Conservation (phyloP, 2,113 vertebrate species). For the Lasiurus cinereus region DNA sequence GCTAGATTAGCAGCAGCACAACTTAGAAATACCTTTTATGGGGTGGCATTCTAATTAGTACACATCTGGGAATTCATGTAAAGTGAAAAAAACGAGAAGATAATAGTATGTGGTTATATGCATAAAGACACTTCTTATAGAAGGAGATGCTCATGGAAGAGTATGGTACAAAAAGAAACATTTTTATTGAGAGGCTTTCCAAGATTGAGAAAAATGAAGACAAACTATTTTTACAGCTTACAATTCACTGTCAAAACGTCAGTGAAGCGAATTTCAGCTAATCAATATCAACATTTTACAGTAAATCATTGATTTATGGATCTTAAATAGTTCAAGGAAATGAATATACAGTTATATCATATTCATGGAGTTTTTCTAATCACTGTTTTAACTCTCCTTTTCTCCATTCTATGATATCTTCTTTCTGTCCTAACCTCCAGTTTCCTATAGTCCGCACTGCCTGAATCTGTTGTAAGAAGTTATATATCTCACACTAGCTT, state of each 20-base stretch:
- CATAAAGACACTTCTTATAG: neutral
- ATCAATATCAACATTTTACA: neutral
- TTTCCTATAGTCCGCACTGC: neutral
- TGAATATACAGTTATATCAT: neutral
- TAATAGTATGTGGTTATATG: neutral
- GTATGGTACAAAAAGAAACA: neutral
- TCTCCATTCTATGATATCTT: neutral
- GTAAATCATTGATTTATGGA: neutral
- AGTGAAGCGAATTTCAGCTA: neutral
- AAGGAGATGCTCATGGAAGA: neutral
- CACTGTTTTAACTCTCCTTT: neutral
- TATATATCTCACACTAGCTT: neutral
- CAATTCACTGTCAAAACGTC: neutral
- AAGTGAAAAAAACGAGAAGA: constrained; percentile 42
- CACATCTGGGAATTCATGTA: constrained; percentile 5
- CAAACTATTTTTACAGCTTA: constrained; percentile 23
- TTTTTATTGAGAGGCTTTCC: neutral
- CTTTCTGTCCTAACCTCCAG: neutral
- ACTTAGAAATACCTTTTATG: constrained; percentile 44
- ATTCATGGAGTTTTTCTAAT: neutral
- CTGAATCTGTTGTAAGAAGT: neutral
- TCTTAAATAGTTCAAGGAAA: neutral
- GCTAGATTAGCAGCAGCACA: neutral
- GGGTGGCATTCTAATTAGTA: constrained; percentile 54
- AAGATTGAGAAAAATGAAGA: neutral